These are phyloP conservation scores for Helicorthomorpha holstii DNA, from an alignment of 1,140 invertebrate species.

Conservation along the genomic window DNA sequence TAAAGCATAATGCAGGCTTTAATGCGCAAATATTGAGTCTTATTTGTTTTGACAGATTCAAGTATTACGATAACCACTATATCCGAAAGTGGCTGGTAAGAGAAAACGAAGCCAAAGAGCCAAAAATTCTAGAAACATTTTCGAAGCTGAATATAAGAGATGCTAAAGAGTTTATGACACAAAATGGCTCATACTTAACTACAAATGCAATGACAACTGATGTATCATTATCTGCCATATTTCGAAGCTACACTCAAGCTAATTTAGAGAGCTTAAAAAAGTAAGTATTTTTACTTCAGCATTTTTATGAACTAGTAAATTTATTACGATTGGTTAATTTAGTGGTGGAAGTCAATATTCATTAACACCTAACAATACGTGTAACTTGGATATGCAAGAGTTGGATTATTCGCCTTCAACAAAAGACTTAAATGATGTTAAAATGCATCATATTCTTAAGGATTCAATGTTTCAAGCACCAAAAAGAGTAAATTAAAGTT, in stretches of 20 bases:
- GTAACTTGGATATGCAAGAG: constrained; percentile 84
- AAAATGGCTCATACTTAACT: constrained; percentile 50
- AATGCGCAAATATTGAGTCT: too few species aligned
- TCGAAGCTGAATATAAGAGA: constrained; percentile 84
- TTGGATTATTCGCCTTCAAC: constrained; percentile 79
- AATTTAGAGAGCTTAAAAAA: too few species aligned
- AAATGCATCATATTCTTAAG: constrained; percentile 77
- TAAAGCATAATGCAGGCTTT: constrained; percentile 30
- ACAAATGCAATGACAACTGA: constrained; percentile 64
- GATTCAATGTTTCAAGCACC: constrained; percentile 80
- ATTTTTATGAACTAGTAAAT: too few species aligned
- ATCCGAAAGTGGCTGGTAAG: constrained; percentile 71
- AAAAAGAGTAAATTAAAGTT: too few species aligned
- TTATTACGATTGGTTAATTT: constrained; percentile 1
- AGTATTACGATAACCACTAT: constrained; percentile 84
- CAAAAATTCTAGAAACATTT: constrained; percentile 87
- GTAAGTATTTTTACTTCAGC: too few species aligned
- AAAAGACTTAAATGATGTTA: constrained; percentile 77
- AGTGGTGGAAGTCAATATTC: constrained; percentile 1
- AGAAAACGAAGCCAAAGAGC: constrained; percentile 67
- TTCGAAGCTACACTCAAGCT: constrained; percentile 52
- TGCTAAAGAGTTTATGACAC: constrained; percentile 71
- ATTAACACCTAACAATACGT: constrained; percentile 54
- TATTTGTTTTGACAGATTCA: constrained; percentile 52
- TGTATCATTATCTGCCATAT: constrained; percentile 65